Evolutionary conservation across 2,797 vertebrate species (phyloP).

Genomic region (Scarus forsteni): DNA sequence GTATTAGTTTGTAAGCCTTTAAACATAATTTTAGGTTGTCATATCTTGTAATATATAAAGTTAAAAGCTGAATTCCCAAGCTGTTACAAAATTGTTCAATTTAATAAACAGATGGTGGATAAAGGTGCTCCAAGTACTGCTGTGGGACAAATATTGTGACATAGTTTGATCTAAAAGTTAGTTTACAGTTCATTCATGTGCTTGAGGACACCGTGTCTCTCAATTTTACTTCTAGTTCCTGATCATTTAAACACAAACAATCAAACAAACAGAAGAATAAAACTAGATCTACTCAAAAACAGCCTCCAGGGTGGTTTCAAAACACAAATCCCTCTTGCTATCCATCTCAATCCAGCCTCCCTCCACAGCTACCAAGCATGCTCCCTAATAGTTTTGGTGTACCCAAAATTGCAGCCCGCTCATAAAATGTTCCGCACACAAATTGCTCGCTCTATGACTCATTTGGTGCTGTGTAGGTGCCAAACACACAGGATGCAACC

Average conservation of each 20-base stretch:
- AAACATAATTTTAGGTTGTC: too few relatives aligned
- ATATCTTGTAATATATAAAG: too few relatives aligned
- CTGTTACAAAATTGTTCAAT: too few relatives aligned
- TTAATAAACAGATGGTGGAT: too few relatives aligned
- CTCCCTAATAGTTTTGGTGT: slow-evolving; percentile 74
- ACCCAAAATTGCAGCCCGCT: slow-evolving; percentile 77
- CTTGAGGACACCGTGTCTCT: neutral
- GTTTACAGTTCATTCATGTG: neutral
- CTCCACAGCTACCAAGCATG: slow-evolving; percentile 42
- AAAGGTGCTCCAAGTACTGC: too few relatives aligned
- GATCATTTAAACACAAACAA: neutral
- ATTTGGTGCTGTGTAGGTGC: slow-evolving; percentile 61
- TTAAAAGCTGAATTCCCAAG: too few relatives aligned
- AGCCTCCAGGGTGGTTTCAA: neutral
- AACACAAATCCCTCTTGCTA: slow-evolving; percentile 10
- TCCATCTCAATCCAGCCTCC: slow-evolving; percentile 12
- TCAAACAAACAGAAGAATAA: neutral
- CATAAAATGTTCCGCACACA: slow-evolving; percentile 79
- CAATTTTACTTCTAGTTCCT: too few relatives aligned
- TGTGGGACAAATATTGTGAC: too few relatives aligned
- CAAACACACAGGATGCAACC: slow-evolving; percentile 69
- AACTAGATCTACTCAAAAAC: neutral
- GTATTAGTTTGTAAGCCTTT: neutral
- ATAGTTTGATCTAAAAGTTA: neutral
- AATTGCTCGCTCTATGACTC: slow-evolving; percentile 73